Percentiles rank a stretch among this genome's conserved stretches.
These are phyloP conservation scores for Drosophila hamatofila DNA, from an alignment of 2,888 invertebrate genomes.

Conservation along the genomic window DNA sequence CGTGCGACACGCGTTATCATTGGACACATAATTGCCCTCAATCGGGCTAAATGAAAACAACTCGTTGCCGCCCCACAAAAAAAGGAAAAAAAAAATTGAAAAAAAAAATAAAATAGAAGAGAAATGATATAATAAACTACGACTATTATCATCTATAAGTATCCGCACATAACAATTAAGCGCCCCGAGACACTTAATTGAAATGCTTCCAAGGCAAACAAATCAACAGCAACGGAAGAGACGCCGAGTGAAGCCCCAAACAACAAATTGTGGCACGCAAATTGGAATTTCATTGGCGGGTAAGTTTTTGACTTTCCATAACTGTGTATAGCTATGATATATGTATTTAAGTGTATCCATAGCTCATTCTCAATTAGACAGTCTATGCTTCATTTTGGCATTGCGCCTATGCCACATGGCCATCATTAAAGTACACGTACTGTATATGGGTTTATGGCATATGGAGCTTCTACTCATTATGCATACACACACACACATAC, in stretches of 20 bases:
- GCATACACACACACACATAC: slow-evolving; percentile 36
- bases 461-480: slow-evolving; percentile 41
- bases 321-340: background rate
- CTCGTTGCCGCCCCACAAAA: slow-evolving; percentile 57
- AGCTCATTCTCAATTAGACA: background rate
- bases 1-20: slow-evolving; percentile 60
- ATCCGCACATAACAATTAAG: slow-evolving; percentile 61
- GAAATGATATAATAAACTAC: slow-evolving; percentile 11
- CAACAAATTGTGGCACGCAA: slow-evolving; percentile 38
- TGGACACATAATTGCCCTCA: slow-evolving; percentile 78
- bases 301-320: slow-evolving; percentile 42
- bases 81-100: background rate
- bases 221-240: slow-evolving; percentile 46
- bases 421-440: slow-evolving; percentile 59
- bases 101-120: background rate
- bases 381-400: slow-evolving; percentile 40
- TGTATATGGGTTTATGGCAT: slow-evolving; percentile 24
- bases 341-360: slow-evolving; percentile 3
- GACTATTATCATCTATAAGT: slow-evolving; percentile 30
- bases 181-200: slow-evolving; percentile 66
- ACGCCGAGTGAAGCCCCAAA: slow-evolving; percentile 11
- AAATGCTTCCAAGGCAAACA: slow-evolving; percentile 68
- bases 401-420: slow-evolving; percentile 68
- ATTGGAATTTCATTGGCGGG: slow-evolving; percentile 60
- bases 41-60: slow-evolving; percentile 76